Conservation (phyloP, 2,888 invertebrate genomes). For the Spatulosminthurus flaviceps region DNA sequence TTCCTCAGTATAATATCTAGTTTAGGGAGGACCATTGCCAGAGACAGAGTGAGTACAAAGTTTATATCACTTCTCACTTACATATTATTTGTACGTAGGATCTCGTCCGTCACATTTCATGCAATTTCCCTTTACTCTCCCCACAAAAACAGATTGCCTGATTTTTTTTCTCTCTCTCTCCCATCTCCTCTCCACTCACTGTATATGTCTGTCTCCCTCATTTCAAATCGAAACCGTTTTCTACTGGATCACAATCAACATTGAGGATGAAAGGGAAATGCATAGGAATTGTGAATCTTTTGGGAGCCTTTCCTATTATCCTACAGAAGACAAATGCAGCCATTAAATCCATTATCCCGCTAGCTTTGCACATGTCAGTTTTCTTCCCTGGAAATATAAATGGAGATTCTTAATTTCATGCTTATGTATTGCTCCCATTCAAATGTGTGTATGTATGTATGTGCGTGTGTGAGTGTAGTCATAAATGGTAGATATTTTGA, state of each 20-base stretch:
- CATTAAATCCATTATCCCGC: background rate
- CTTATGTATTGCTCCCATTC: background rate
- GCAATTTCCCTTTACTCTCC: background rate
- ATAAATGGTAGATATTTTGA: too few relatives aligned
- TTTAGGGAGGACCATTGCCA: background rate
- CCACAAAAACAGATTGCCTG: slow-evolving; percentile 5
- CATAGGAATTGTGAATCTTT: background rate
- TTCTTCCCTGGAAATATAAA: slow-evolving; percentile 6
- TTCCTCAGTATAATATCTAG: background rate
- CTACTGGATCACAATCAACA: background rate
- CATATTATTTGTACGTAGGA: background rate
- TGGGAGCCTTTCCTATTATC: slow-evolving; percentile 4
- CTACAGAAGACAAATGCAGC: background rate
- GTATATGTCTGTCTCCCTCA: background rate
- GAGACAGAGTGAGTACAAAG: background rate
- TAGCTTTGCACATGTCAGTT: background rate
- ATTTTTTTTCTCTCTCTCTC: slow-evolving; percentile 1
- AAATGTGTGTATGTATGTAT: background rate
- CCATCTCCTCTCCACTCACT: background rate
- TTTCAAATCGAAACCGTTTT: slow-evolving; percentile 10
- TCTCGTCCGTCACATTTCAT: slow-evolving; percentile 20
- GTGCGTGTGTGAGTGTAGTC: too few relatives aligned
- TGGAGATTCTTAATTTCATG: slow-evolving; percentile 5
- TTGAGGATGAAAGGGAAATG: background rate
- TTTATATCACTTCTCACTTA: background rate